phyloP scores from a whole-genome alignment of 23 tunicate genomes.

The Botrylloides violaceus region DNA sequence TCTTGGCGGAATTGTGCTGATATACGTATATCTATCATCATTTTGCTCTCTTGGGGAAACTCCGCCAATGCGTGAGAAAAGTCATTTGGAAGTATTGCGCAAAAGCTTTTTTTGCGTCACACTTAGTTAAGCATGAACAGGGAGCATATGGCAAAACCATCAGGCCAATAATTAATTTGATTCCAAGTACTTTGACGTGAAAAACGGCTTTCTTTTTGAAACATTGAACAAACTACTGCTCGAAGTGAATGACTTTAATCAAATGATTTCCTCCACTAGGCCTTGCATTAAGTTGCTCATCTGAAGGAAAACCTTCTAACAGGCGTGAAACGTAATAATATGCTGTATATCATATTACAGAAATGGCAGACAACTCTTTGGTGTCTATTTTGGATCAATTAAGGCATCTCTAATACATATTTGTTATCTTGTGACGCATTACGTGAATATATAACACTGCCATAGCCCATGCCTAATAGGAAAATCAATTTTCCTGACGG shows the following conservation, averaged over 20 bases:
- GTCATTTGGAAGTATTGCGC: neutral
- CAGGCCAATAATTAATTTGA: neutral
- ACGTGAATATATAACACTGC: no score
- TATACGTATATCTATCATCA: no score
- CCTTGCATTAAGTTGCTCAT: constrained; percentile 6
- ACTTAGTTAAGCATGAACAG: constrained; percentile 1
- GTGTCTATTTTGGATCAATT: no score
- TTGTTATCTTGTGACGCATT: neutral
- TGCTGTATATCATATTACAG: constrained; percentile 15
- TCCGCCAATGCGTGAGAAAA: neutral
- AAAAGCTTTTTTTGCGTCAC: neutral
- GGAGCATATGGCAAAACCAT: constrained; percentile 9
- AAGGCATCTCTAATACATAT: neutral
- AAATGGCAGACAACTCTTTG: neutral
- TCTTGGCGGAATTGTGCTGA: no score
- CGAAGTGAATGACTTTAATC: constrained; percentile 17
- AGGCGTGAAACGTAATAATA: constrained; percentile 29
- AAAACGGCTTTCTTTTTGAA: constrained; percentile 5
- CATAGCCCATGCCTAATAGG: neutral
- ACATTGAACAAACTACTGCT: neutral
- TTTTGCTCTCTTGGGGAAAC: neutral
- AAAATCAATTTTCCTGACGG: neutral
- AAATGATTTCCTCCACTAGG: constrained; percentile 22
- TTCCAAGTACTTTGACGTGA: constrained; percentile 18
- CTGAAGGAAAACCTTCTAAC: constrained; percentile 11